These are phyloP conservation scores for Chloroceryle inda DNA, from an alignment of 2,797 vertebrate genomes.

Conservation along the genomic window DNA sequence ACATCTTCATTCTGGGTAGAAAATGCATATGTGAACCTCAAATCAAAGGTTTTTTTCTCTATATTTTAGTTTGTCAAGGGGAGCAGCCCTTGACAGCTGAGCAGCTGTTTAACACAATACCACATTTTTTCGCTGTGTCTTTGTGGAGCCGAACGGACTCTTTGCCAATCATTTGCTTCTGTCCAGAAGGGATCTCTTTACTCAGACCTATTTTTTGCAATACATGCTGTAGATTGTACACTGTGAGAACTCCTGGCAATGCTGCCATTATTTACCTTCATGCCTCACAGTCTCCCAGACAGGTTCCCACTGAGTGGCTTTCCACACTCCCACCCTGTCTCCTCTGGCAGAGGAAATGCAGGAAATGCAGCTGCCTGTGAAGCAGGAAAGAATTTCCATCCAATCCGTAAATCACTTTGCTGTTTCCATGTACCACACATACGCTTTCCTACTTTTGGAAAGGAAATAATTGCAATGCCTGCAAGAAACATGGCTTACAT, in stretches of 20 bases:
- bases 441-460: not conserved
- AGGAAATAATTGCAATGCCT: constrained; percentile 8
- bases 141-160: not conserved
- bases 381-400: not conserved
- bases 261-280: not conserved
- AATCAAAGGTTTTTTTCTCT: not conserved
- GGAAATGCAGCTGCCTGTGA: not conserved
- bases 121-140: accelerated
- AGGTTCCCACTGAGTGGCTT: not conserved
- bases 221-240: not conserved
- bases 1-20: not conserved
- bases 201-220: accelerated
- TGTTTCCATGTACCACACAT: not conserved
- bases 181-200: not conserved
- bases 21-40: accelerated
- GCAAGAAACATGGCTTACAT: not conserved
- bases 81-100: not conserved
- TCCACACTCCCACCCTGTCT: accelerated
- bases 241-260: not conserved
- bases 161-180: not conserved
- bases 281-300: not conserved
- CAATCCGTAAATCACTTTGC: not conserved
- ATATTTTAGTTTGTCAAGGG: not conserved
- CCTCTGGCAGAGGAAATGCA: not conserved
- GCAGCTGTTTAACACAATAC: not conserved